phyloP scores from a whole-genome alignment of 2,797 vertebrate genomes.

The Myotis findleyi region DNA sequence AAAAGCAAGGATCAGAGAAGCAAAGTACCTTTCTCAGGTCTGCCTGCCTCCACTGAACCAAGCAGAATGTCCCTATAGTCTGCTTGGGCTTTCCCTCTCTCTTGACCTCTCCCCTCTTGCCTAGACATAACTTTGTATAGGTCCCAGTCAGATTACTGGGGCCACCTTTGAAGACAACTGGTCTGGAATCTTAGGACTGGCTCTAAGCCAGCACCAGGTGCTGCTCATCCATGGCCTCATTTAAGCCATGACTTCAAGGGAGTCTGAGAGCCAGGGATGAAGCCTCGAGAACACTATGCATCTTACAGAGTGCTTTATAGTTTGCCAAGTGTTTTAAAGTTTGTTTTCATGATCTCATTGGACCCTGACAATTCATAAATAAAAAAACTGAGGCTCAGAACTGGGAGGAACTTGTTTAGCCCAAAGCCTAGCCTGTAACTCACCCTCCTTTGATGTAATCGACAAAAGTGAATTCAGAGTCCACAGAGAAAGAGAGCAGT shows the following conservation, averaged over 20 bases:
- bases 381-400: background rate
- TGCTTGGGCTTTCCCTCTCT: background rate
- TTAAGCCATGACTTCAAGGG: background rate
- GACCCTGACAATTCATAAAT: background rate
- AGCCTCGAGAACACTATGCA: background rate
- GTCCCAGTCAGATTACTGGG: background rate
- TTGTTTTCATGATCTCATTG: background rate
- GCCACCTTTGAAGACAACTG: background rate
- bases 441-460: constrained; percentile 99
- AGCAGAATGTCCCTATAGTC: background rate
- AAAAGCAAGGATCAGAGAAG: constrained; percentile 33
- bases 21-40: background rate
- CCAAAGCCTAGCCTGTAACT: constrained; percentile 81
- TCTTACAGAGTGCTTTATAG: background rate
- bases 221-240: background rate
- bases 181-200: background rate
- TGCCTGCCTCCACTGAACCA: background rate
- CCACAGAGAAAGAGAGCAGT: constrained; percentile 97
- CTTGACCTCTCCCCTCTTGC: background rate
- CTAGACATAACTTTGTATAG: background rate
- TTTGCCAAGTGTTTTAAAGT: background rate
- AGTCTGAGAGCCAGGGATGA: background rate
- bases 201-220: background rate
- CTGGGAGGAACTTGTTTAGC: background rate
- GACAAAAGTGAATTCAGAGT: constrained; percentile 97